phyloP scores from a whole-genome alignment of 2,113 vertebrate species.

The Mola mola region DNA sequence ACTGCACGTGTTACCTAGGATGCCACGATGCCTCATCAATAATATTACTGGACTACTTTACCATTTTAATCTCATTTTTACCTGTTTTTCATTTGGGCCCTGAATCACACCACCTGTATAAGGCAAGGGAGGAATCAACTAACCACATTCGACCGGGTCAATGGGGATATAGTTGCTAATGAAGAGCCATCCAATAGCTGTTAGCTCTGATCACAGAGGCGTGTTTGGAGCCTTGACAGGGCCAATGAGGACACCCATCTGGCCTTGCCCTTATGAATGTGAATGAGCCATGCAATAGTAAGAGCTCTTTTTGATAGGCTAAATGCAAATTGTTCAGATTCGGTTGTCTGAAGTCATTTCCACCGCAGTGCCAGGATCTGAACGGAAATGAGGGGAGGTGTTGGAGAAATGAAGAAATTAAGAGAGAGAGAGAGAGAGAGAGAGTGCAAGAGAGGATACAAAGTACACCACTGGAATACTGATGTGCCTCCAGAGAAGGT shows the following conservation, averaged over 20 bases:
- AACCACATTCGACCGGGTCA: slow-evolving; percentile 46
- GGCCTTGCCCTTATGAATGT: slow-evolving; percentile 69
- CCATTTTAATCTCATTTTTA: slow-evolving; percentile 20
- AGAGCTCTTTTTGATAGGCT: slow-evolving; percentile 62
- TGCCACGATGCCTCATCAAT: neutral
- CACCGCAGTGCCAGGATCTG: slow-evolving; percentile 28
- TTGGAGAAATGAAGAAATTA: neutral
- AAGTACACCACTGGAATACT: slow-evolving; percentile 41
- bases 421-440: neutral
- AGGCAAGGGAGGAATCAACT: slow-evolving; percentile 8
- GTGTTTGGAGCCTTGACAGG: slow-evolving; percentile 46
- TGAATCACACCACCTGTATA: slow-evolving; percentile 14
- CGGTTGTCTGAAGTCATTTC: slow-evolving; percentile 71
- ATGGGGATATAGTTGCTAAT: slow-evolving; percentile 36
- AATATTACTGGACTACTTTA: slow-evolving; percentile 16
- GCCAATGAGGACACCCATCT: slow-evolving; percentile 58
- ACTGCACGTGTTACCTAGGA: too few species aligned
- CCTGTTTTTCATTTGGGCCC: slow-evolving; percentile 8
- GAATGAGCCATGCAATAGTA: slow-evolving; percentile 46
- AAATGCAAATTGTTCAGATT: slow-evolving; percentile 70
- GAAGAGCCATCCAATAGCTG: slow-evolving; percentile 54
- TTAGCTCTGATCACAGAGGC: slow-evolving; percentile 57
- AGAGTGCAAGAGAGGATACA: neutral
- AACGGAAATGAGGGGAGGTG: slow-evolving; percentile 47
- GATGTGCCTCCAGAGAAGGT: slow-evolving; percentile 13